Percentiles rank a stretch among this genome's conserved stretches.
Conservation (phyloP, 2,888 invertebrate genomes). For the Spodoptera picta region DNA sequence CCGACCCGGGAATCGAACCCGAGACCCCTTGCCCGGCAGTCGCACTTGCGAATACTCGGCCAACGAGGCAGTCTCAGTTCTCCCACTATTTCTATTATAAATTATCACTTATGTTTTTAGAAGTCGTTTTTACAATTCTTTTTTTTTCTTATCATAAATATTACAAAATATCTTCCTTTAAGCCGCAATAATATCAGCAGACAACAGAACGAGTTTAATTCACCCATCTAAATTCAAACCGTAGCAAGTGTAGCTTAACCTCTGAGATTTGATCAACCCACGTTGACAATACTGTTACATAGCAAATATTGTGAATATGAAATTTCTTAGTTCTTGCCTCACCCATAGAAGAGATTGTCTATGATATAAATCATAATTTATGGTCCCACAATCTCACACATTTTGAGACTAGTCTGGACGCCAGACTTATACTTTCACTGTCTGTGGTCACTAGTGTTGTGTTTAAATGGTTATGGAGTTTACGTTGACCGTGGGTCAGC, state of each 20-base stretch:
- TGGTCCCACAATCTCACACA: conserved; percentile 21
- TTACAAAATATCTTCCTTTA: too few species aligned
- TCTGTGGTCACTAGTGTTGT: conserved; percentile 29
- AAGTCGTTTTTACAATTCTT: background rate
- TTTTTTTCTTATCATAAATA: too few species aligned
- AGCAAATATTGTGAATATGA: too few species aligned
- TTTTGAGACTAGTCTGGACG: conserved; percentile 20
- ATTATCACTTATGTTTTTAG: too few species aligned
- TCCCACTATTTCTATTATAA: too few species aligned
- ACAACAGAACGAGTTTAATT: too few species aligned
- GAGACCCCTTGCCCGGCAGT: too few species aligned
- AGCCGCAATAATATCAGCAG: too few species aligned
- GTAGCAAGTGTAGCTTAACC: background rate
- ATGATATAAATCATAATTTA: conserved; percentile 27
- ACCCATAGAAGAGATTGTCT: conserved; percentile 20
- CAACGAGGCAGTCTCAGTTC: too few species aligned
- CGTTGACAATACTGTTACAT: background rate
- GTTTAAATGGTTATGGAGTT: conserved; percentile 34
- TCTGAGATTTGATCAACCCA: background rate
- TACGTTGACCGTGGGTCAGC: conserved; percentile 27
- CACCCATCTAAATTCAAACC: background rate
- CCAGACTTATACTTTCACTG: conserved; percentile 37
- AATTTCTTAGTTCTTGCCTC: conserved; percentile 7
- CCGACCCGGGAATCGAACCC: too few species aligned
- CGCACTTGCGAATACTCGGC: too few species aligned